A percentile compares a stretch with the other conserved stretches of the same genome.
Evolutionary conservation across 2,888 invertebrate genomes (phyloP).

Genomic region (Drosophila percnosoma): DNA sequence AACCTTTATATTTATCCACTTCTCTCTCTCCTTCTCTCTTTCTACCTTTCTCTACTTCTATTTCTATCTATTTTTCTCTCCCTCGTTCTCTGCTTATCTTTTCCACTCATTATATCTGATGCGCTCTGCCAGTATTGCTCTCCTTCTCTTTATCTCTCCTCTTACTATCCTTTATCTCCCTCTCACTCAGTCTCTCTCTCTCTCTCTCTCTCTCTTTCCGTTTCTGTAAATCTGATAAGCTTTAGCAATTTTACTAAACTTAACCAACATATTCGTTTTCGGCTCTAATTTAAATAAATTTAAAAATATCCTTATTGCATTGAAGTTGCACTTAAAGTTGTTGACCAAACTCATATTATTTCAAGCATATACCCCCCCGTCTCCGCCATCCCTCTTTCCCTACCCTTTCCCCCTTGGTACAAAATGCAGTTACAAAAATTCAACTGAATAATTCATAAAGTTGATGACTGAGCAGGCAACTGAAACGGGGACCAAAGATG

Average conservation of each 20-base stretch:
- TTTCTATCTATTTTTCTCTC: not conserved
- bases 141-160: not conserved
- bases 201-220: not conserved
- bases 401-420: not conserved
- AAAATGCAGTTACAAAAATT: conserved; percentile 40
- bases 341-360: conserved; percentile 14
- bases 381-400: not conserved
- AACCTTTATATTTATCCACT: not conserved
- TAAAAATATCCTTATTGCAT: not conserved
- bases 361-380: conserved; percentile 1
- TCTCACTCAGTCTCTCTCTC: fast-evolving
- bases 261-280: not conserved
- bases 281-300: not conserved
- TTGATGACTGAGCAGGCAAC: conserved; percentile 30
- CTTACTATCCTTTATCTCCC: not conserved
- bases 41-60: not conserved
- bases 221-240: not conserved
- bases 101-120: not conserved
- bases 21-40: not conserved
- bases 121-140: not conserved
- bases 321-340: conserved; percentile 10
- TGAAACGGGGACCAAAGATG: conserved; percentile 2
- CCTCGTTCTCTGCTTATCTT: not conserved
- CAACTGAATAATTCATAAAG: conserved; percentile 78
- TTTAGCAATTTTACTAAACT: not conserved